Percentiles rank a stretch among this genome's conserved stretches.
Evolutionary conservation across 2,113 vertebrate species (phyloP).

Genomic region (Hemichromis elongatus): DNA sequence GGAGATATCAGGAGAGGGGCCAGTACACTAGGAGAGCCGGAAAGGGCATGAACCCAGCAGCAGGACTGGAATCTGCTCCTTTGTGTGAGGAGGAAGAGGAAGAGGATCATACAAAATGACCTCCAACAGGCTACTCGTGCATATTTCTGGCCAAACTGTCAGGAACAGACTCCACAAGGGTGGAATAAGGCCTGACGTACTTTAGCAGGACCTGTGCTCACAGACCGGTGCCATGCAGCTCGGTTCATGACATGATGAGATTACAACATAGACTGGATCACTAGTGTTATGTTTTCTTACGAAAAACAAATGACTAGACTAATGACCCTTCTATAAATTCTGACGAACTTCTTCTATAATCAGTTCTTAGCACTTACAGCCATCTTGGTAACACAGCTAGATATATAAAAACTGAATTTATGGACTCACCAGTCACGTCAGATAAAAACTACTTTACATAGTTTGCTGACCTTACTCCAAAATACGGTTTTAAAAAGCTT

Average conservation of each 20-base stretch:
- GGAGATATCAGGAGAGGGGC: background rate
- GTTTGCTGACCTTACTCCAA: background rate
- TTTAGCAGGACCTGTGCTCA: background rate
- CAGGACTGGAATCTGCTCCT: background rate
- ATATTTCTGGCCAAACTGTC: background rate
- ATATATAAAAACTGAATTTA: background rate
- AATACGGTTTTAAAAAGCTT: background rate
- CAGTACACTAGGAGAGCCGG: background rate
- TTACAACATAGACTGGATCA: background rate
- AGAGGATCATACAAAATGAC: background rate
- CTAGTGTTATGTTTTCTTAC: background rate
- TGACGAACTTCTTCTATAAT: background rate
- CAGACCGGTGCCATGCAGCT: background rate
- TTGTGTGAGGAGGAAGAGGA: background rate
- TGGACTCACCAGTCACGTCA: accelerated
- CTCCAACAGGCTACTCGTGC: background rate
- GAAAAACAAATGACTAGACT: background rate
- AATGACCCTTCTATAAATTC: background rate
- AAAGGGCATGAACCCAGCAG: background rate
- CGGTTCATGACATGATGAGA: background rate
- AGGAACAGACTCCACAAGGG: background rate
- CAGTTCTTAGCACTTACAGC: background rate
- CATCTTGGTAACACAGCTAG: background rate
- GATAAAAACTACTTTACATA: background rate
- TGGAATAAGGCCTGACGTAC: background rate